Evolutionary conservation across 2,888 invertebrate genomes (phyloP).

Genomic region (Clistopyga incitator): DNA sequence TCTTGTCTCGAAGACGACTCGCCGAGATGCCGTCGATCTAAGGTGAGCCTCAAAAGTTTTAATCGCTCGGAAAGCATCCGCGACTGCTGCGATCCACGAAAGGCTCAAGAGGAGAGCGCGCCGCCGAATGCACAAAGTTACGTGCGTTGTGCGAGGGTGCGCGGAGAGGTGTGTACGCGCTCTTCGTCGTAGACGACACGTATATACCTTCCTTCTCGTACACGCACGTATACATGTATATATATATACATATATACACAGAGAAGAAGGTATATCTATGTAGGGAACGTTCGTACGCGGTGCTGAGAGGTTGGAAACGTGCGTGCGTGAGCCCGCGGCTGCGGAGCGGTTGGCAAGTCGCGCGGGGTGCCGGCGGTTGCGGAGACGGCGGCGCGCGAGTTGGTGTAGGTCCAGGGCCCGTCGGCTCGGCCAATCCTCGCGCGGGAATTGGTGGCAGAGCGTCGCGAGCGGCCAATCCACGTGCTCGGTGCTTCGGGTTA

Average conservation of each 20-base stretch:
- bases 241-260: constrained; percentile 36
- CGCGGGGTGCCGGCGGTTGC: constrained; percentile 59
- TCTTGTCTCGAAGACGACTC: background rate
- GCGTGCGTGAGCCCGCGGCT: constrained; percentile 72
- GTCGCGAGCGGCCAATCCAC: constrained; percentile 80
- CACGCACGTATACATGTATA: constrained; percentile 27
- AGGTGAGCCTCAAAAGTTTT: background rate
- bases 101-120: constrained; percentile 34
- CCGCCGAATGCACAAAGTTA: constrained; percentile 52
- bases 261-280: background rate
- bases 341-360: constrained; percentile 44
- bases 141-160: constrained; percentile 60
- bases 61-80: background rate
- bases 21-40: background rate
- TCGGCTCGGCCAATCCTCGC: constrained; percentile 82
- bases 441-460: constrained; percentile 82
- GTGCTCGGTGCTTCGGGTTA: constrained; percentile 80
- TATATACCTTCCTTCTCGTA: too few relatives aligned
- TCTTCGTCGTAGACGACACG: constrained; percentile 43
- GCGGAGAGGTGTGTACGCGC: constrained; percentile 62
- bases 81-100: constrained; percentile 8
- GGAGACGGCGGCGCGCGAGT: constrained; percentile 74
- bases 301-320: constrained; percentile 50
- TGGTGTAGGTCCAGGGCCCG: constrained; percentile 84
- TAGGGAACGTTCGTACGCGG: constrained; percentile 24